Base-by-base conservation (phyloP, 2,797 vertebrate genomes). In the Alfaro cultratus region DNA sequence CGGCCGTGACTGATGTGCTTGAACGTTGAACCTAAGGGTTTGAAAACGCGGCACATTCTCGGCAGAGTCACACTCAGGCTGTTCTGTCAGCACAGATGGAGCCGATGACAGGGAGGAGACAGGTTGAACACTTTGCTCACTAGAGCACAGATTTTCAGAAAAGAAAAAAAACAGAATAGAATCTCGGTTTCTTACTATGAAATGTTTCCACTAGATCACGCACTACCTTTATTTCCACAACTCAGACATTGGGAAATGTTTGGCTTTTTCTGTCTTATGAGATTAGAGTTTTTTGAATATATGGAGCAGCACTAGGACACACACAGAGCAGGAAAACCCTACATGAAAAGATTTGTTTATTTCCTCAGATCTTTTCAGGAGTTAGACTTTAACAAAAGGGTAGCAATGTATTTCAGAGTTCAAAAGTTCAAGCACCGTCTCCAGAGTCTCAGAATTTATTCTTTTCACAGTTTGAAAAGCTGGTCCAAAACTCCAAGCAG, bases 1-100 rank as follows among this genome's bases (percentile, higher is more conserved):
- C 43, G 53, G 21, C 74, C 47, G 72, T 90, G 92, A 93, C 92
- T 89, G 92, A 93, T 91, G 88, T 74, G 82, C 78, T 85, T 78
- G 76, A 93, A 90, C 90, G 80, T 79, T 74, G 84, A 86, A 91
- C 76, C 72, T 64, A 86, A 90, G 88, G 80, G 91, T 87, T 88
- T 88, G 86, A 87, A 90, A 91, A 85, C 31, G 67, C 79, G 85
- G 67, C 89, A 87, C 83, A 70, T 87, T 88, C 88, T 89, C 86
- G 80, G 75, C 77, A 55, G 86, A 92, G 89, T 82, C 77, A 57
- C 49, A 84, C 78, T 86, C 67, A 79, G 75, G 77, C 62, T 5
- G 26, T 84, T 80, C 45, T 73, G 86, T 88, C 88, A 77, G 78
- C 39, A 49, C 81, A 80, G 85, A 87, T 31, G 78, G 88, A 84